A percentile compares a stretch with the other conserved stretches of the same genome.
These are phyloP conservation scores for Arctocebus calabarensis DNA, from an alignment of 2,797 vertebrate species.

Conservation along the genomic window DNA sequence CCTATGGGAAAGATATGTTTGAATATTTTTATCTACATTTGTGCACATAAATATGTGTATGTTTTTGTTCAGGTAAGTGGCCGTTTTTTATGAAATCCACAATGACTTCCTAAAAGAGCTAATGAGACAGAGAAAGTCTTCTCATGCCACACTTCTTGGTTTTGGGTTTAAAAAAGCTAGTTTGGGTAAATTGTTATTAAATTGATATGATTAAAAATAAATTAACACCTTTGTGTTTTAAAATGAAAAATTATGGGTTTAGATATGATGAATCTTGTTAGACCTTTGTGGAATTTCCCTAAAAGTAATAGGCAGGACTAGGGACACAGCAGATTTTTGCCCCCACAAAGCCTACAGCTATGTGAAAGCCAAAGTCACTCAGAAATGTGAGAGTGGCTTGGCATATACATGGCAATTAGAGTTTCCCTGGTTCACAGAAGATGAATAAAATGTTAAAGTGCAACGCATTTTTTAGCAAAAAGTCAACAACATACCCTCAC, in stretches of 20 bases:
- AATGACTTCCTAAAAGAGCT: not conserved
- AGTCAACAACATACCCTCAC: not conserved
- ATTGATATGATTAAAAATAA: conserved; percentile 56
- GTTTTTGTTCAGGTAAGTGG: not conserved
- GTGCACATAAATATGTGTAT: not conserved
- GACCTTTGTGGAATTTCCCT: conserved; percentile 76
- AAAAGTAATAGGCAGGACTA: conserved; percentile 83
- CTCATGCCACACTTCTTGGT: not conserved
- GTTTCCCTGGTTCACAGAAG: conserved; percentile 47
- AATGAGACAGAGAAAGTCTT: not conserved
- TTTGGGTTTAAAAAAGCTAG: not conserved
- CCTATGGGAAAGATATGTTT: not conserved
- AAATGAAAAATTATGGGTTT: conserved; percentile 73
- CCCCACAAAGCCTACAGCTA: conserved; percentile 77
- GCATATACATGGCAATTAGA: conserved; percentile 75
- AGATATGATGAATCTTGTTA: conserved; percentile 83
- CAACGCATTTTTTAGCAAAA: not conserved
- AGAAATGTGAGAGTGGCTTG: conserved; percentile 74
- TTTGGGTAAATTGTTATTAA: not conserved
- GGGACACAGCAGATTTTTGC: conserved; percentile 78
- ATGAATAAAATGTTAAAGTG: conserved; percentile 57
- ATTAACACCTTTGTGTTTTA: conserved; percentile 65
- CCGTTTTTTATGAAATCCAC: not conserved
- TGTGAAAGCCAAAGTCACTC: conserved; percentile 84
- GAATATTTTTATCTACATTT: not conserved